phyloP scores from a whole-genome alignment of 1,140 invertebrate genomes.

The Gryon sp. region DNA sequence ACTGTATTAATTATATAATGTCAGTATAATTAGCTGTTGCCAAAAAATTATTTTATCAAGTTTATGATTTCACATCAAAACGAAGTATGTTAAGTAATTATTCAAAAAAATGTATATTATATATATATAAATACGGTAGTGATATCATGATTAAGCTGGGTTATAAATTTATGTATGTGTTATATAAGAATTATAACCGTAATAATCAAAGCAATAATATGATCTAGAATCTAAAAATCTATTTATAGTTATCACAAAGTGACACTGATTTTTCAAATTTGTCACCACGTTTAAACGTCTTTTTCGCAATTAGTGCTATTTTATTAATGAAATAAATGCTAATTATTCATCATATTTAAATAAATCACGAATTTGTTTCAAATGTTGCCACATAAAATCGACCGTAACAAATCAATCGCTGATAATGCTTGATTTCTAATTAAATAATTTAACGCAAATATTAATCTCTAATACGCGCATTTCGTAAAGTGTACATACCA shows the following conservation, averaged over 20 bases:
- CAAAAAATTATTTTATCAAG: slow-evolving; percentile 29
- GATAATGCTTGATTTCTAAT: slow-evolving; percentile 23
- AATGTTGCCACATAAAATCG: neutral
- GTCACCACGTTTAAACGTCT: neutral
- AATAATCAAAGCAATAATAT: slow-evolving; percentile 9
- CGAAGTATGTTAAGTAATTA: slow-evolving; percentile 16
- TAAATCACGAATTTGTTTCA: slow-evolving; percentile 1
- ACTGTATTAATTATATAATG: slow-evolving; percentile 27
- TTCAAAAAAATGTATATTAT: too few relatives aligned
- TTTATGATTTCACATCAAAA: slow-evolving; percentile 1
- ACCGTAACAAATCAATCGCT: slow-evolving; percentile 8
- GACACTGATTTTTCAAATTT: neutral
- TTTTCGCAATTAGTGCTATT: neutral
- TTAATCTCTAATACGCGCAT: slow-evolving; percentile 19
- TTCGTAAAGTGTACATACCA: slow-evolving; percentile 17
- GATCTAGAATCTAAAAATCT: slow-evolving; percentile 2
- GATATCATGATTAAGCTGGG: slow-evolving; percentile 27
- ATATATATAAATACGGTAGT: slow-evolving; percentile 33
- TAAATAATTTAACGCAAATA: slow-evolving; percentile 27
- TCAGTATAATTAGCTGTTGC: slow-evolving; percentile 18
- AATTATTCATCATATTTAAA: neutral
- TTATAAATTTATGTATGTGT: slow-evolving; percentile 29
- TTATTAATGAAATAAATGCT: neutral
- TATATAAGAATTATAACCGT: slow-evolving; percentile 32
- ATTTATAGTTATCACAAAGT: slow-evolving; percentile 11